Percentiles rank a stretch among this genome's conserved stretches.
Conservation (phyloP, 2,888 invertebrate genomes). For the Lithophane socia region DNA sequence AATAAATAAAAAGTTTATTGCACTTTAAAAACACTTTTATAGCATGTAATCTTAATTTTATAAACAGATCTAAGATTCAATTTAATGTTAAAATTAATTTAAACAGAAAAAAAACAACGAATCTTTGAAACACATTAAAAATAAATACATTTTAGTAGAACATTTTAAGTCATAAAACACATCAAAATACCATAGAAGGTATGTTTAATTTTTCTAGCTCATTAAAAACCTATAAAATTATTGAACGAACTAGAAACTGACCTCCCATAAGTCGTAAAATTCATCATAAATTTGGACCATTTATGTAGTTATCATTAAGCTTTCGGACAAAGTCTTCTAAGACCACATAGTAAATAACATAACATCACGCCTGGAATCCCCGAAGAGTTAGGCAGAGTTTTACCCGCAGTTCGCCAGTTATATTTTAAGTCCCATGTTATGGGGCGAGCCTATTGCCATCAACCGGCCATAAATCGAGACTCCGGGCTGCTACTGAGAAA, state of each 20-base stretch:
- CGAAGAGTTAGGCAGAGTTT: too few relatives aligned
- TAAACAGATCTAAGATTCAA: background rate
- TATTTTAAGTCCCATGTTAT: too few relatives aligned
- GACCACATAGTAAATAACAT: too few relatives aligned
- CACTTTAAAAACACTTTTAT: constrained; percentile 1
- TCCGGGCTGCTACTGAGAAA: too few relatives aligned
- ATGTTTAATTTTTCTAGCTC: constrained; percentile 15
- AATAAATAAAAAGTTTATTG: constrained; percentile 11
- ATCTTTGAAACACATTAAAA: background rate
- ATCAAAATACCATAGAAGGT: background rate
- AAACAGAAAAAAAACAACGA: background rate
- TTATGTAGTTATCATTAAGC: background rate
- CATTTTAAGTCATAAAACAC: constrained; percentile 12
- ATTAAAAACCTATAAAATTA: constrained; percentile 41
- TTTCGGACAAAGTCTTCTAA: background rate
- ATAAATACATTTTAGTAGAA: constrained; percentile 45
- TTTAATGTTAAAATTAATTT: background rate
- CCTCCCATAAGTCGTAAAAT: constrained; percentile 22
- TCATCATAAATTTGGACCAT: background rate
- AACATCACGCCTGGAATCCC: too few relatives aligned
- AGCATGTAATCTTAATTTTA: background rate
- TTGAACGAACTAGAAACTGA: constrained; percentile 1
- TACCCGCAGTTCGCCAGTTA: too few relatives aligned
- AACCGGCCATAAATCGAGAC: too few relatives aligned
- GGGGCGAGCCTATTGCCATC: too few relatives aligned